Evolutionary conservation across 2,113 vertebrate species (phyloP).

Genomic region (Cyprinus carpio): DNA sequence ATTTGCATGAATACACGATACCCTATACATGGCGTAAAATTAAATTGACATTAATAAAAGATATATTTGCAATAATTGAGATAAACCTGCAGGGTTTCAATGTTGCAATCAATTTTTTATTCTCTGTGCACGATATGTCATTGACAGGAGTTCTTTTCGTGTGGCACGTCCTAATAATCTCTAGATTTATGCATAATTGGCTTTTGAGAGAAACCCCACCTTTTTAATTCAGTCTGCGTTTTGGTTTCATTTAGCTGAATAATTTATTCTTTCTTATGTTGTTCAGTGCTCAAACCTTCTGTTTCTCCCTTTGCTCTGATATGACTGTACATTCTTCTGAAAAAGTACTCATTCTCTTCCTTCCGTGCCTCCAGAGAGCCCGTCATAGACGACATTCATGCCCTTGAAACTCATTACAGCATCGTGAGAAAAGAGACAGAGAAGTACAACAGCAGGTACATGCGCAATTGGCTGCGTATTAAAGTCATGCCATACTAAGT

Average conservation of each 20-base stretch:
- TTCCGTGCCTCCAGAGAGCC: constrained; percentile 73
- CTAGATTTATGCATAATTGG: neutral
- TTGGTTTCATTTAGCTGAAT: neutral
- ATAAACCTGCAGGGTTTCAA: neutral
- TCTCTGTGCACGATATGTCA: neutral
- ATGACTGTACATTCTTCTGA: neutral
- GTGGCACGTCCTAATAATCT: neutral
- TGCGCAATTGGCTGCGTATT: neutral
- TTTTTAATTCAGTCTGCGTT: neutral
- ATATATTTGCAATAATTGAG: neutral
- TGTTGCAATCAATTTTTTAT: neutral
- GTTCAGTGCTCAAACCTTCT: neutral
- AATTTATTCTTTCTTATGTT: neutral
- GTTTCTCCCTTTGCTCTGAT: neutral
- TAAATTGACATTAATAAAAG: too few species aligned
- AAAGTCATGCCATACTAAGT: neutral
- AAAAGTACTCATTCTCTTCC: neutral
- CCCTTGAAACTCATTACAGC: constrained; percentile 34
- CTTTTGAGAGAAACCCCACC: neutral
- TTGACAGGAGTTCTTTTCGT: neutral
- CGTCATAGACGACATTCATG: constrained; percentile 54
- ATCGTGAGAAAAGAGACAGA: constrained; percentile 51
- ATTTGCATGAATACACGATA: neutral
- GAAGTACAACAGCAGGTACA: constrained; percentile 50
- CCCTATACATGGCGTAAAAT: neutral